A percentile compares a stretch with the other conserved stretches of the same genome.
Conservation (phyloP, 2,888 invertebrate genomes). For the Idaea aversata region DNA sequence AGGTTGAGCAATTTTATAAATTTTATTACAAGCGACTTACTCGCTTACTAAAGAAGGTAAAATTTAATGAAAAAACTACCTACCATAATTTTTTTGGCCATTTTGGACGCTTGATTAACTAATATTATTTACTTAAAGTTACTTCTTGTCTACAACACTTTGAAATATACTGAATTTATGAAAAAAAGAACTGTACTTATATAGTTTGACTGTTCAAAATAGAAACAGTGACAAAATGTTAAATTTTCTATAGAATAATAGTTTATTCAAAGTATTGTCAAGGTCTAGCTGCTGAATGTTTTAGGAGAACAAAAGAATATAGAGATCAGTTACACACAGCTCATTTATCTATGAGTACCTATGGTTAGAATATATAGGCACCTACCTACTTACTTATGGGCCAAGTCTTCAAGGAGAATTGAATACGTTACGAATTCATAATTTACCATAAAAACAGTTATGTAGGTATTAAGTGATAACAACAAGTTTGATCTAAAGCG, state of each 20-base stretch:
- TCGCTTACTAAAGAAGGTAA: neutral
- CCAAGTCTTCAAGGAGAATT: constrained; percentile 20
- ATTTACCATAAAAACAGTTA: constrained; percentile 11
- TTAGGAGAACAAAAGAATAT: constrained; percentile 68
- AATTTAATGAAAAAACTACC: constrained; percentile 24
- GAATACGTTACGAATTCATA: constrained; percentile 27
- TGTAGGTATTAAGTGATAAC: neutral
- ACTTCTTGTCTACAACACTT: constrained; percentile 32
- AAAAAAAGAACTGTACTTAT: constrained; percentile 50
- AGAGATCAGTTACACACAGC: constrained; percentile 43
- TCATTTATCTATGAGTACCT: constrained; percentile 1
- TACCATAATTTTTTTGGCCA: constrained; percentile 46
- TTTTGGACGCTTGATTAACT: constrained; percentile 32
- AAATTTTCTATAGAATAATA: constrained; percentile 55
- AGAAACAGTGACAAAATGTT: constrained; percentile 48
- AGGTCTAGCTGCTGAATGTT: constrained; percentile 58
- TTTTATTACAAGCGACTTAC: neutral
- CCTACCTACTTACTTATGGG: constrained; percentile 33
- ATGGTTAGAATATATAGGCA: neutral
- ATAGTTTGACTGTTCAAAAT: constrained; percentile 54
- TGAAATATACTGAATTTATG: constrained; percentile 44
- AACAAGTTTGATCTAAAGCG: neutral
- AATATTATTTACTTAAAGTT: constrained; percentile 28
- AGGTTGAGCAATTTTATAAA: neutral
- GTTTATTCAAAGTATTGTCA: constrained; percentile 49